A percentile compares a stretch with the other conserved stretches of the same genome.
Evolutionary conservation across 2,113 vertebrate genomes (phyloP).

Genomic region (Onychostoma macrolepis): DNA sequence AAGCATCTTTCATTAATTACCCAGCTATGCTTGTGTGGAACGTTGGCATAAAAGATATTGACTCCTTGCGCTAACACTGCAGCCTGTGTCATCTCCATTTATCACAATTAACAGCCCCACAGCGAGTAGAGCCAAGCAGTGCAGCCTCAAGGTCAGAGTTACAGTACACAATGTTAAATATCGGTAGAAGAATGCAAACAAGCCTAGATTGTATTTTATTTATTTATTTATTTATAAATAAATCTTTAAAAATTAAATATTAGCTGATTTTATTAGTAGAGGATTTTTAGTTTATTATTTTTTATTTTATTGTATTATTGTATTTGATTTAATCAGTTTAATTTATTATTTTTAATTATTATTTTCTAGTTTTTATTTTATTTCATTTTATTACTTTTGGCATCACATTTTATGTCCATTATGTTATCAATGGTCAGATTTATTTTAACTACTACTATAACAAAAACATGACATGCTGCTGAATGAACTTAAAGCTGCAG

Average conservation of each 20-base stretch:
- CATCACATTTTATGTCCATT: neutral
- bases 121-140: conserved; percentile 27
- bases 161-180: neutral
- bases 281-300: neutral
- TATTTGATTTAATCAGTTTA: neutral
- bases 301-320: neutral
- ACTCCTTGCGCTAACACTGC: conserved; percentile 34
- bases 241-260: no score
- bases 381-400: neutral
- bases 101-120: conserved; percentile 52
- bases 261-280: no score
- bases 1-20: conserved; percentile 46
- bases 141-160: conserved; percentile 42
- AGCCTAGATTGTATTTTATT: neutral
- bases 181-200: neutral
- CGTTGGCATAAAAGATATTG: conserved; percentile 46
- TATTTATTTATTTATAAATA: no score
- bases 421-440: neutral
- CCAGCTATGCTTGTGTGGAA: conserved; percentile 9
- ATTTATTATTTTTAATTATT: neutral
- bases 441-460: neutral
- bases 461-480: neutral
- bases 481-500: no score
- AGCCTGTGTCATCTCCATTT: conserved; percentile 48
- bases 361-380: neutral